A percentile compares a stretch with the other conserved stretches of the same genome.
phyloP scores from a whole-genome alignment of 1,140 invertebrate species.

The Stenopsyche tienmushanensis region DNA sequence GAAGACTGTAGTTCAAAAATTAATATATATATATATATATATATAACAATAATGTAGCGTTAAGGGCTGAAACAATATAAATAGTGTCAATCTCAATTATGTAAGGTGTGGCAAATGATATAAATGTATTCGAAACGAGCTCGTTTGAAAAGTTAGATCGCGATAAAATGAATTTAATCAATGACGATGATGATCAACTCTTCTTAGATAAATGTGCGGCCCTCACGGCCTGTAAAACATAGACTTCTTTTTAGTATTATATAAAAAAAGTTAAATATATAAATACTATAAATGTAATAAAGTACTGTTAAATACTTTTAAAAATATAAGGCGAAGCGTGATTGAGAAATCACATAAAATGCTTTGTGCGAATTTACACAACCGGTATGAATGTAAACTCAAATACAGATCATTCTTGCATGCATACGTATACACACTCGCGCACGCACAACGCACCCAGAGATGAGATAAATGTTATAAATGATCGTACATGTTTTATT shows the following conservation, averaged over 20 bases:
- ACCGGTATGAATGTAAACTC: too few relatives aligned
- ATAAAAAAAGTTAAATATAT: slow-evolving; percentile 1
- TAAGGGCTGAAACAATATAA: neutral
- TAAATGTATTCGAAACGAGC: slow-evolving; percentile 4
- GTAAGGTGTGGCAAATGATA: too few relatives aligned
- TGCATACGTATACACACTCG: too few relatives aligned
- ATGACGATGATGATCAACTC: neutral
- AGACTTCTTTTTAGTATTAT: slow-evolving; percentile 3
- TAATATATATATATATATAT: too few relatives aligned
- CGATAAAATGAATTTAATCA: neutral
- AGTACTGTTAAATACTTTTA: slow-evolving; percentile 4
- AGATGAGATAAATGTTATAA: too few relatives aligned
- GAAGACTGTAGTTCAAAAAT: too few relatives aligned
- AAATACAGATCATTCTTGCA: too few relatives aligned
- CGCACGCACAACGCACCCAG: too few relatives aligned
- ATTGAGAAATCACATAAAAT: neutral
- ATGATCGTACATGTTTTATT: too few relatives aligned
- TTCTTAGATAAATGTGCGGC: slow-evolving; percentile 7
- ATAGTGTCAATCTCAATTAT: neutral
- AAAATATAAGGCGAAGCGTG: neutral
- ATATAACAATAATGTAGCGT: too few relatives aligned
- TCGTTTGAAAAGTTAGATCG: neutral
- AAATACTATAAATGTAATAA: neutral
- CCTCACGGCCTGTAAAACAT: neutral
- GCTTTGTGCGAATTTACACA: too few relatives aligned